These are phyloP conservation scores for Dynastes grantii DNA, from an alignment of 2,888 invertebrate genomes.

Conservation along the genomic window DNA sequence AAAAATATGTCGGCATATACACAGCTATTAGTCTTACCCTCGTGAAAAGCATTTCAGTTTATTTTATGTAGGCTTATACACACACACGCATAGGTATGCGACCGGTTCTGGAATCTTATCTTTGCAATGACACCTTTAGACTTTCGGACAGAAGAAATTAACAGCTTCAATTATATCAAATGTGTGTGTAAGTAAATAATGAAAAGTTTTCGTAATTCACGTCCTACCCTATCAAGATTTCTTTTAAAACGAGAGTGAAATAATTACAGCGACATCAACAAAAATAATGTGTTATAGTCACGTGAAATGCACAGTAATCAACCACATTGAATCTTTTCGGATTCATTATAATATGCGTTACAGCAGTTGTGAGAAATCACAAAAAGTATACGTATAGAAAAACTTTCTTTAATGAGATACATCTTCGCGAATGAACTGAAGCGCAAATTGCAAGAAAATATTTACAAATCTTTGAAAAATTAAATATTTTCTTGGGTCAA, in stretches of 20 bases:
- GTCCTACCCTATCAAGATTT: neutral
- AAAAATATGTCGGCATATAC: constrained; percentile 1
- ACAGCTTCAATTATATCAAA: constrained; percentile 14
- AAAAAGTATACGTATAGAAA: too few relatives aligned
- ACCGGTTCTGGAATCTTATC: constrained; percentile 33
- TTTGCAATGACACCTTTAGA: constrained; percentile 36
- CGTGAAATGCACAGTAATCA: too few relatives aligned
- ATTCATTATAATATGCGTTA: too few relatives aligned
- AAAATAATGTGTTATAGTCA: too few relatives aligned
- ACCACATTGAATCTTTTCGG: too few relatives aligned
- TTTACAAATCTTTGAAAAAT: too few relatives aligned
- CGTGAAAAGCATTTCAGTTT: constrained; percentile 17
- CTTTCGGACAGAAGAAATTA: constrained; percentile 30
- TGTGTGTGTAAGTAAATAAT: constrained; percentile 2
- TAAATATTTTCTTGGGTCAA: too few relatives aligned
- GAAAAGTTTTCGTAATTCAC: neutral
- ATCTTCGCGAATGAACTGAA: too few relatives aligned
- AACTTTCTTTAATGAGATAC: too few relatives aligned
- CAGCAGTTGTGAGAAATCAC: too few relatives aligned
- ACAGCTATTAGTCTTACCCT: constrained; percentile 15
- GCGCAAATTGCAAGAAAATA: too few relatives aligned
- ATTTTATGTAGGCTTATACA: constrained; percentile 1
- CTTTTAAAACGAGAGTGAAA: constrained; percentile 1
- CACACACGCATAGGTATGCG: constrained; percentile 25
- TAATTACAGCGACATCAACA: neutral